A percentile compares a stretch with the other conserved stretches of the same genome.
Conservation (phyloP, 2,113 vertebrate genomes). For the Pyxicephalus adspersus region DNA sequence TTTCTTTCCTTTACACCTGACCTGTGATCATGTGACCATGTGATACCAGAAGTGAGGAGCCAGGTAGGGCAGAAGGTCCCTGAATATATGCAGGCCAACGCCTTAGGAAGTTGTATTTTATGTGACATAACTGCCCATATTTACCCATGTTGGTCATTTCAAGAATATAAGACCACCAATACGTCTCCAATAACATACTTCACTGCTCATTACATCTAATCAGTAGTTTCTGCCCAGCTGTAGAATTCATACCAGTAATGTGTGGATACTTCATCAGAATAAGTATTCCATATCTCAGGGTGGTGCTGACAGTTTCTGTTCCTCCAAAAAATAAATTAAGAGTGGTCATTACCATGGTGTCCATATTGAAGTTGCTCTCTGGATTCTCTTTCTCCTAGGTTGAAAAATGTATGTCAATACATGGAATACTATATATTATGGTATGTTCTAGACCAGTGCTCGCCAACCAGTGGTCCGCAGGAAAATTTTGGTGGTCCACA, state of each 20-base stretch:
- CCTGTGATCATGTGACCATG: too few relatives aligned
- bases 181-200: too few relatives aligned
- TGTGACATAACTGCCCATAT: background rate
- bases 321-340: conserved; percentile 75
- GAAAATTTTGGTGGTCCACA: too few relatives aligned
- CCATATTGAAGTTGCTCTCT: conserved; percentile 68
- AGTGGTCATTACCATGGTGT: conserved; percentile 70
- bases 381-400: conserved; percentile 70
- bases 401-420: background rate
- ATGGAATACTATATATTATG: background rate
- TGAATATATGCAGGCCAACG: too few relatives aligned
- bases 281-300: conserved; percentile 71
- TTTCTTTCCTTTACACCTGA: too few relatives aligned
- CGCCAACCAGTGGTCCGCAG: too few relatives aligned
- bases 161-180: background rate
- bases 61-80: too few relatives aligned
- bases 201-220: too few relatives aligned
- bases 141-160: background rate
- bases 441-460: background rate
- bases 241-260: conserved; percentile 66
- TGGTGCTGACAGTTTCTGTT: conserved; percentile 78
- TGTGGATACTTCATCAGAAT: conserved; percentile 75
- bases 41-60: too few relatives aligned
- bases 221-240: background rate
- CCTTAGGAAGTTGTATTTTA: too few relatives aligned